phyloP scores from a whole-genome alignment of 2,888 invertebrate genomes.

The Epistrophe eligans region DNA sequence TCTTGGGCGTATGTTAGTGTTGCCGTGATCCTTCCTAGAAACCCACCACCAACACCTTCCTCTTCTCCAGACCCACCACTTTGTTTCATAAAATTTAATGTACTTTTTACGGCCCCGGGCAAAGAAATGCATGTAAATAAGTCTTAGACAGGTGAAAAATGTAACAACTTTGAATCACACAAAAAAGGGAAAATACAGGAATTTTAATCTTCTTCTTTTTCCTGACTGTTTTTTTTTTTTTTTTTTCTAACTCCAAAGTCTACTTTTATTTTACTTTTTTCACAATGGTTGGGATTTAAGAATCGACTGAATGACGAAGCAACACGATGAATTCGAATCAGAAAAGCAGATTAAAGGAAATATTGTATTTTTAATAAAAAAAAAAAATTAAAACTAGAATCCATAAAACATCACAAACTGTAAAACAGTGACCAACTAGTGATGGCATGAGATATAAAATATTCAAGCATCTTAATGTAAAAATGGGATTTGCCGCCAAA shows the following conservation, averaged over 20 bases:
- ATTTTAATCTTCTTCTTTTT: slow-evolving; percentile 51
- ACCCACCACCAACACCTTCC: slow-evolving; percentile 20
- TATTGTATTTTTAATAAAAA: slow-evolving; percentile 18
- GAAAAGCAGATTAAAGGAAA: slow-evolving; percentile 21
- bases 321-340: slow-evolving; percentile 44
- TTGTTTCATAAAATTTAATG: slow-evolving; percentile 30
- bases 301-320: slow-evolving; percentile 28
- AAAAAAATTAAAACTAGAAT: slow-evolving; percentile 20
- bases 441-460: slow-evolving; percentile 67
- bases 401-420: slow-evolving; percentile 63
- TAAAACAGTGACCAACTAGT: slow-evolving; percentile 59
- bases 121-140: slow-evolving; percentile 55
- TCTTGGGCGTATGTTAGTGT: slow-evolving; percentile 65
- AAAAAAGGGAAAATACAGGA: slow-evolving; percentile 69
- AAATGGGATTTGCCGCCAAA: slow-evolving; percentile 26
- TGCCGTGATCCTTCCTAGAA: slow-evolving; percentile 64
- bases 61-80: slow-evolving; percentile 53
- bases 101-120: slow-evolving; percentile 42
- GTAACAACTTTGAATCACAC: slow-evolving; percentile 38
- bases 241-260: slow-evolving; percentile 7
- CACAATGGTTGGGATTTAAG: slow-evolving; percentile 10
- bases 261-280: slow-evolving; percentile 13
- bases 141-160: slow-evolving; percentile 50
- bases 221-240: slow-evolving; percentile 6
- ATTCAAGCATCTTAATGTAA: slow-evolving; percentile 23